phyloP scores from a whole-genome alignment of 2,888 invertebrate species.

The Rhamnusium bicolor region DNA sequence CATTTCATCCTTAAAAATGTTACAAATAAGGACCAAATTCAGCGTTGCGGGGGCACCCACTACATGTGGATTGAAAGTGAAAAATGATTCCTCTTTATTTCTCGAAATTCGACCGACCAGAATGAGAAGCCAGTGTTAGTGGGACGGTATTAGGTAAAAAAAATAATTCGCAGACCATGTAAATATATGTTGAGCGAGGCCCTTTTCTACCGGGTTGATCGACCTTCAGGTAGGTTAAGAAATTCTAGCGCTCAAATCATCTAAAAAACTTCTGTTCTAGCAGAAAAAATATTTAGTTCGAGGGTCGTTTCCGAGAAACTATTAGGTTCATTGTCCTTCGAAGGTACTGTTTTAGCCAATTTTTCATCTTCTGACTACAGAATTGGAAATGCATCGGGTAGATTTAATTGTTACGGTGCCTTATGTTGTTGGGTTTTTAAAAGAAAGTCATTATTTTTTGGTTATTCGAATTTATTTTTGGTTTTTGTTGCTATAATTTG shows the following conservation, averaged over 20 bases:
- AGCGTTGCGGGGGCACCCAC: constrained; percentile 55
- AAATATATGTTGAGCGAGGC: constrained; percentile 42
- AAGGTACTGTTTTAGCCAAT: constrained; percentile 46
- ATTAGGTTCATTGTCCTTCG: constrained; percentile 52
- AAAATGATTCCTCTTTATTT: constrained; percentile 62
- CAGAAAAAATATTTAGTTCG: constrained; percentile 41
- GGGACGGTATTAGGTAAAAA: constrained; percentile 19
- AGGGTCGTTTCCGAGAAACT: constrained; percentile 50
- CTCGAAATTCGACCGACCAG: constrained; percentile 47
- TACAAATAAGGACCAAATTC: constrained; percentile 28
- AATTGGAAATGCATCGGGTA: constrained; percentile 10
- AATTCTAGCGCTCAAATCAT: constrained; percentile 51
- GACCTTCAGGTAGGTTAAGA: constrained; percentile 58
- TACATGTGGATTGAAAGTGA: constrained; percentile 59
- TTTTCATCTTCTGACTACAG: constrained; percentile 36
- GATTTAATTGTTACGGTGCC: constrained; percentile 47
- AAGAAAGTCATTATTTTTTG: constrained; percentile 42
- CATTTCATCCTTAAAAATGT: constrained; percentile 36
- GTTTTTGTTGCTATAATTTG: constrained; percentile 1
- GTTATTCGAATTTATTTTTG: constrained; percentile 18
- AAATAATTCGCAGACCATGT: constrained; percentile 36
- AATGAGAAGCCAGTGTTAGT: constrained; percentile 36
- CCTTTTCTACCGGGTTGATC: constrained; percentile 56
- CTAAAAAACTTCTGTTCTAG: constrained; percentile 55
- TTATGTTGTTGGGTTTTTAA: constrained; percentile 35